Conservation (phyloP, 2,113 vertebrate genomes). For the Oxyura jamaicensis region DNA sequence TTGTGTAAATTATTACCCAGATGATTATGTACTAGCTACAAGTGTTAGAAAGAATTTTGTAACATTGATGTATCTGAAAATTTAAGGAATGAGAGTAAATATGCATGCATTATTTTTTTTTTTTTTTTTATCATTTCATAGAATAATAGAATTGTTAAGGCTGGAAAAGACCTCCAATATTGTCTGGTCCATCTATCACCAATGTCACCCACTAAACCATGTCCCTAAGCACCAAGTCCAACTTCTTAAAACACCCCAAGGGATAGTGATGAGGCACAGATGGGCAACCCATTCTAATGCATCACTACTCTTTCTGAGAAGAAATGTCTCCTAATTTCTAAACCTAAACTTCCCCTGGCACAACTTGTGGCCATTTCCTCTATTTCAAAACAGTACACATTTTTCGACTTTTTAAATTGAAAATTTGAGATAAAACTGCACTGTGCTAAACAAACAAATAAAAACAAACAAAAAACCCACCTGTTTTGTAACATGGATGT, state of each 20-base stretch:
- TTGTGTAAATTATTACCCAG: conserved; percentile 14
- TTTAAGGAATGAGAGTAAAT: not conserved
- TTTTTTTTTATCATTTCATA: not conserved
- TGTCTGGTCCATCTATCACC: too few relatives aligned
- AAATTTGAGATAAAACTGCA: not conserved
- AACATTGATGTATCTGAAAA: not conserved
- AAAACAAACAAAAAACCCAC: not conserved
- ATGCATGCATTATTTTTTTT: not conserved
- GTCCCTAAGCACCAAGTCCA: too few relatives aligned
- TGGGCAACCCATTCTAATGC: too few relatives aligned
- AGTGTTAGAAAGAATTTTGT: not conserved
- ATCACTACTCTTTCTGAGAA: too few relatives aligned
- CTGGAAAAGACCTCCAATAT: too few relatives aligned
- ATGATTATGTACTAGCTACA: not conserved
- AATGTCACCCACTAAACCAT: too few relatives aligned
- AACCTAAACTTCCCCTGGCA: too few relatives aligned
- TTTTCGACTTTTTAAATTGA: not conserved
- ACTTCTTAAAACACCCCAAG: too few relatives aligned
- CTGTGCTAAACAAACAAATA: not conserved
- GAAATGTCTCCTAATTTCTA: too few relatives aligned
- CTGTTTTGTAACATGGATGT: not conserved
- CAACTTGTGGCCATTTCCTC: too few relatives aligned
- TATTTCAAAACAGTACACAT: not conserved
- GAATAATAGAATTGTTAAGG: too few relatives aligned
- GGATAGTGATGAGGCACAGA: too few relatives aligned